Percentiles rank a stretch among this genome's conserved stretches.
Evolutionary conservation across 2,888 invertebrate species (phyloP).

Genomic region (Heteropelma amictum): DNA sequence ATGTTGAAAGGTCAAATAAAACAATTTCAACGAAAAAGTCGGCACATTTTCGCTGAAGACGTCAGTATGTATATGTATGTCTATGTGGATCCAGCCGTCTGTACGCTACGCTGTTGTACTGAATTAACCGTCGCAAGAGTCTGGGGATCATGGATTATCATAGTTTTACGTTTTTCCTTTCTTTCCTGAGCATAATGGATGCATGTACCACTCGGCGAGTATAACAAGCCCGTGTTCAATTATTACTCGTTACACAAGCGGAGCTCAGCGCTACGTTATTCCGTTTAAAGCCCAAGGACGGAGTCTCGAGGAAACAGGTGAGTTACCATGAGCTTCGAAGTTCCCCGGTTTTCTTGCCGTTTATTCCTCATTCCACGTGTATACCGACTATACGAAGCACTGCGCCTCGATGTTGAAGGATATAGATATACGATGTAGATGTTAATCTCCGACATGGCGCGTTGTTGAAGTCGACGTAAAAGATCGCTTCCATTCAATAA

Average conservation of each 20-base stretch:
- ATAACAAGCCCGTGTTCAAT: constrained; percentile 35
- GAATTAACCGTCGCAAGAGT: not conserved
- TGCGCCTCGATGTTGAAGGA: too few species aligned
- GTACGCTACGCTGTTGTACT: constrained; percentile 23
- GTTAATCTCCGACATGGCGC: not conserved
- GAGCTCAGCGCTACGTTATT: constrained; percentile 9
- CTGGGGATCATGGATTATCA: constrained; percentile 16
- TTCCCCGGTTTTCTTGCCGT: not conserved
- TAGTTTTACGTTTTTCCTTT: constrained; percentile 1
- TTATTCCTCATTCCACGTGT: constrained; percentile 19
- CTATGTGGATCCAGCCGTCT: not conserved
- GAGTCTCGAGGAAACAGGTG: constrained; percentile 4
- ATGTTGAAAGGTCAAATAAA: too few species aligned
- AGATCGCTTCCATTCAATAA: not conserved
- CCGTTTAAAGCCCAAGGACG: constrained; percentile 4
- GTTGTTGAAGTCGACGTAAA: constrained; percentile 15
- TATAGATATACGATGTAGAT: not conserved
- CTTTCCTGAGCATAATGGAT: not conserved
- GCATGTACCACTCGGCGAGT: constrained; percentile 4
- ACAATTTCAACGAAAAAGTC: not conserved
- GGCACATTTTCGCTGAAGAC: not conserved
- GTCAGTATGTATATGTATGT: not conserved
- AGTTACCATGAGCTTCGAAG: constrained; percentile 6
- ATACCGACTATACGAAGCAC: too few species aligned
- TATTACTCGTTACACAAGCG: constrained; percentile 27